Evolutionary conservation across 2,113 vertebrate genomes (phyloP).

Genomic region (Anguilla rostrata): DNA sequence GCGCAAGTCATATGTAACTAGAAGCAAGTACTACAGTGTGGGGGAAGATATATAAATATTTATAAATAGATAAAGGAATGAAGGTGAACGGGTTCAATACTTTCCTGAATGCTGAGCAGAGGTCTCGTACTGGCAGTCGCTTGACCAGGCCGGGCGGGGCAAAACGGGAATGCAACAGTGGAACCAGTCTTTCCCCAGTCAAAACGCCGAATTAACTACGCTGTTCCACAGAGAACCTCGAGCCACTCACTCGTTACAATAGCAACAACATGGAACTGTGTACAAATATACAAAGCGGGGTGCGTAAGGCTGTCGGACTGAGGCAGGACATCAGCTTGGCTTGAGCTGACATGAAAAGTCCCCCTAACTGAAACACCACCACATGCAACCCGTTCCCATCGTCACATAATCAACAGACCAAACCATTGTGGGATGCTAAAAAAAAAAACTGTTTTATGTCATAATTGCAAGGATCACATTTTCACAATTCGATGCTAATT

Average conservation of each 20-base stretch:
- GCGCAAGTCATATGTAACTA: background rate
- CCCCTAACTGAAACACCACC: background rate
- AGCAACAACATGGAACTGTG: background rate
- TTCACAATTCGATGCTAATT: background rate
- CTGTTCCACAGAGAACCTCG: background rate
- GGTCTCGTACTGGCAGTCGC: background rate
- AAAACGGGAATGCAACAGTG: background rate
- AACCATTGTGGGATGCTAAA: background rate
- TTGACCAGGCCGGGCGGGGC: background rate
- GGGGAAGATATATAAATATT: background rate
- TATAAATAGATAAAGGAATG: background rate
- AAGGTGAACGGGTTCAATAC: background rate
- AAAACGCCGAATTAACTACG: background rate
- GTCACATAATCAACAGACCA: background rate
- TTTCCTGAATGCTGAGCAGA: background rate
- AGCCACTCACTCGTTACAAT: background rate
- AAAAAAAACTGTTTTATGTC: background rate
- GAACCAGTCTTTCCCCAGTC: background rate
- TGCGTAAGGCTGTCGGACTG: background rate
- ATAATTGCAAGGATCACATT: background rate
- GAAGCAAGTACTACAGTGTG: background rate
- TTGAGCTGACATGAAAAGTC: background rate
- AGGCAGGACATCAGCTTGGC: background rate
- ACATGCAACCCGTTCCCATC: background rate
- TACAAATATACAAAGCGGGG: slow-evolving; percentile 1